Evolutionary conservation across 1,140 invertebrate species (phyloP), one percentile per base, ranked within the genome.

Genomic region (Uloborus diversus): DNA sequence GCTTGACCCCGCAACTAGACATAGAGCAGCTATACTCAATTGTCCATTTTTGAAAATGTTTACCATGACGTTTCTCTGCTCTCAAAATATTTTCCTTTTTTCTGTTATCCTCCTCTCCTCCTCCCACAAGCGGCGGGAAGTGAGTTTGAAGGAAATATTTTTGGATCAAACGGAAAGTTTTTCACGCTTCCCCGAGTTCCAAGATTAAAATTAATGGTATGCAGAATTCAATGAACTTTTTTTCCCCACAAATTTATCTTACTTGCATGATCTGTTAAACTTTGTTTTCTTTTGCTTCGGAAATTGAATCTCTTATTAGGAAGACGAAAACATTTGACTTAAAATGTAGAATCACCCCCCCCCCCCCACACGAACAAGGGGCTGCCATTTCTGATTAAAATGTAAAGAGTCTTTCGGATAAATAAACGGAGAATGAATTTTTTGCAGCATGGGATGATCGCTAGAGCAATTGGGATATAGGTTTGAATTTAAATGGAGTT

Each of bases 21-120:
- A 51, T 69, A 69, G 49, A 56, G 49, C 28, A 69, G 11, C n/a
- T 53, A 53, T 69, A 53, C 66, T 33, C 66, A 69, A 69, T 69
- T 69, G 66, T 69, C 66, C 66, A 69, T 69, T 56, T 42, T 69
- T 69, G 66, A 69, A 69, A 69, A 47, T 69, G 49, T 69, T 69
- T 69, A 69, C 66, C 51, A 66, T 56, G 30, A 56, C 66, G 30
- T 53, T 33, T 25, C 49, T 17, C 17, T 17, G 37, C 17, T 42
- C 17, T 42, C 17, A 9, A 42, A 7, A 17, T 9, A 42, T 42
- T 7, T 42, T 42, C 37, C 37, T 9, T 42, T 42, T 42, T 42
- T 42, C 17, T 9, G 17, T 42, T 7, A 9, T 42, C 37, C 37
- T 9, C 17, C 17, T 42, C 17, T 42, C 17, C 17, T 42, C 37